Percentiles rank a stretch among this genome's conserved stretches.
Conservation (phyloP, 2,888 invertebrate species). For the Suillia variegata region DNA sequence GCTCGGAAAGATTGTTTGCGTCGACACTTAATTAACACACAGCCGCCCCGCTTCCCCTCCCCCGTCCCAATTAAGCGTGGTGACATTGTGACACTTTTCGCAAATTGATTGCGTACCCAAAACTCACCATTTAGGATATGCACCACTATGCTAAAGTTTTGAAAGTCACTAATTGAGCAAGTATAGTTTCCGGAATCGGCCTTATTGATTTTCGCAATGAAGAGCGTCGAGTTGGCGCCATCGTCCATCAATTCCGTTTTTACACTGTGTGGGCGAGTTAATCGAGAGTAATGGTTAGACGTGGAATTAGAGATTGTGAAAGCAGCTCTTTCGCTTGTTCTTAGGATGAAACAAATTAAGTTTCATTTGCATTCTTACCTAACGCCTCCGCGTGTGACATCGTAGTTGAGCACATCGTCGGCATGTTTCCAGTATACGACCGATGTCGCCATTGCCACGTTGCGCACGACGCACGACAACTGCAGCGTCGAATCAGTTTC, state of each 20-base stretch:
- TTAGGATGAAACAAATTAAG: no score
- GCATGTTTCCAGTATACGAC: constrained; percentile 65
- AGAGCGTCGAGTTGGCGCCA: constrained; percentile 64
- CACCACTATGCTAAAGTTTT: constrained; percentile 63
- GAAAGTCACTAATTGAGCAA: constrained; percentile 63
- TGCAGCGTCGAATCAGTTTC: constrained; percentile 66
- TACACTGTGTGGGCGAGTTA: constrained; percentile 53
- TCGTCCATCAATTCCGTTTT: constrained; percentile 65
- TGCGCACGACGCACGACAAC: constrained; percentile 64
- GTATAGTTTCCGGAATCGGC: constrained; percentile 65
- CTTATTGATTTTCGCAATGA: constrained; percentile 63
- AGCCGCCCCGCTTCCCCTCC: no score
- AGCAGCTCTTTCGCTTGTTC: not conserved
- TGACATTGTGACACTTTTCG: not conserved
- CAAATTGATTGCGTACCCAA: not conserved
- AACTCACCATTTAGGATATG: constrained; percentile 65
- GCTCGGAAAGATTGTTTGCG: no score
- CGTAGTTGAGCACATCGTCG: constrained; percentile 64
- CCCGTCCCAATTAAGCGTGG: constrained; percentile 15
- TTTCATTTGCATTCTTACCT: constrained; percentile 51
- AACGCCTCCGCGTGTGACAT: constrained; percentile 64
- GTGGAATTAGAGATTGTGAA: not conserved
- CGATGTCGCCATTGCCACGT: constrained; percentile 64
- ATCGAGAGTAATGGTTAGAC: no score
- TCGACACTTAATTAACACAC: not conserved